Conservation (phyloP, 2,888 invertebrate genomes). For the Andrena fulva region DNA sequence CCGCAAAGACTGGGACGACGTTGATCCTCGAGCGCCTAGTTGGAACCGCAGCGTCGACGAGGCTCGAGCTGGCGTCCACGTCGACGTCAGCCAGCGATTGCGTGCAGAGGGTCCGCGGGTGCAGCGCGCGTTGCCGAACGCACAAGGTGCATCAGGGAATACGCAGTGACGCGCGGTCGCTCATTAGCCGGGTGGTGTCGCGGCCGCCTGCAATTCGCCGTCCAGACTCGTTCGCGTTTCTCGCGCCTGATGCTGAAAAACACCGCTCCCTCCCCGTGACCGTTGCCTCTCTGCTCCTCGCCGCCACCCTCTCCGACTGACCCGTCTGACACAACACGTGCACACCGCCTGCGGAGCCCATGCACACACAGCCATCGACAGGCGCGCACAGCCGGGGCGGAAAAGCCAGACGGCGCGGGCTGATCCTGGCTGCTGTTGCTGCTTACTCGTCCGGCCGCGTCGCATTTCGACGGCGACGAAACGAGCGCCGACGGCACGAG, state of each 20-base stretch:
- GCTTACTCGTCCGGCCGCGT: slow-evolving; percentile 55
- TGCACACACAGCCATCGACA: neutral
- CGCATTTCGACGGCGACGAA: slow-evolving; percentile 66
- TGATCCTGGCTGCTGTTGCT: slow-evolving; percentile 10
- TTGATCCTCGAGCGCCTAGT: neutral
- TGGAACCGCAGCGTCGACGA: neutral
- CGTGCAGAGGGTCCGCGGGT: neutral
- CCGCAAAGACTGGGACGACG: no score
- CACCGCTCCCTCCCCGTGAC: neutral
- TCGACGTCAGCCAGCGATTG: slow-evolving; percentile 38
- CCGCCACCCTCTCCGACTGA: slow-evolving; percentile 34
- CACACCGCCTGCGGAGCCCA: neutral
- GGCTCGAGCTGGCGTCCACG: slow-evolving; percentile 1
- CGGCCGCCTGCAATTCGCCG: slow-evolving; percentile 43
- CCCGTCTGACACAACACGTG: slow-evolving; percentile 27
- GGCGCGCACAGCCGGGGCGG: neutral
- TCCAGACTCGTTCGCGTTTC: slow-evolving; percentile 46
- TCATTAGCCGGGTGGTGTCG: slow-evolving; percentile 51
- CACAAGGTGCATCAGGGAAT: slow-evolving; percentile 34
- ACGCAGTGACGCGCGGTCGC: neutral
- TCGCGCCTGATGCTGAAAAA: slow-evolving; percentile 37
- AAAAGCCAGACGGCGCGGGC: slow-evolving; percentile 46
- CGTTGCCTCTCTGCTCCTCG: slow-evolving; percentile 4
- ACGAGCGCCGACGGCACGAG: slow-evolving; percentile 71
- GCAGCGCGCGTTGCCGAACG: slow-evolving; percentile 37